A percentile compares a stretch with the other conserved stretches of the same genome.
Evolutionary conservation across 1,140 invertebrate species (phyloP).

Genomic region (Cotesia vestalis): DNA sequence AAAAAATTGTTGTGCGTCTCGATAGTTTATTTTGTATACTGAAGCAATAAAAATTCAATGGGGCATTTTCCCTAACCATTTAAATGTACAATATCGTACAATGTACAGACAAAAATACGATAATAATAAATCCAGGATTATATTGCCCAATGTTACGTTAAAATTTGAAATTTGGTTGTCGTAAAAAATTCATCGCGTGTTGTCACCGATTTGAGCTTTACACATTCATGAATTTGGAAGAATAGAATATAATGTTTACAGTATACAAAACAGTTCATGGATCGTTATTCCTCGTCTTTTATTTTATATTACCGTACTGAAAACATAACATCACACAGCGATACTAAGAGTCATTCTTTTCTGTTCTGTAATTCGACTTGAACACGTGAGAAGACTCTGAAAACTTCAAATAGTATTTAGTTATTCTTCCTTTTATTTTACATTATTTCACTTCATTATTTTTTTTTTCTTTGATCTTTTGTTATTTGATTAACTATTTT

Average conservation of each 20-base stretch:
- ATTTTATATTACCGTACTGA: conserved; percentile 42
- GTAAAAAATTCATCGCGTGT: conserved; percentile 42
- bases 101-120: no score
- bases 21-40: no score
- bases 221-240: conserved; percentile 25
- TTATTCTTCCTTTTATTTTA: conserved; percentile 16
- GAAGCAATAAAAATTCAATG: no score
- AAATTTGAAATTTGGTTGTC: conserved; percentile 18
- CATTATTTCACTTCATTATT: conserved; percentile 8
- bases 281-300: not conserved
- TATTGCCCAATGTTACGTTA: no score
- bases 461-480: not conserved
- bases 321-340: not conserved
- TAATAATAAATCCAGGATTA: no score
- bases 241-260: conserved; percentile 10
- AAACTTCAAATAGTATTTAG: conserved; percentile 43
- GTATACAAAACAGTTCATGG: conserved; percentile 8
- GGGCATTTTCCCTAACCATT: no score
- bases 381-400: conserved; percentile 59
- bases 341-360: conserved; percentile 24
- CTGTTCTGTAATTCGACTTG: conserved; percentile 54
- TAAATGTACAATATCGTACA: no score
- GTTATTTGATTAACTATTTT: not conserved
- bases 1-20: no score
- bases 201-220: conserved; percentile 38